phyloP scores from a whole-genome alignment of 2,888 invertebrate species.

The Athalia circularis region DNA sequence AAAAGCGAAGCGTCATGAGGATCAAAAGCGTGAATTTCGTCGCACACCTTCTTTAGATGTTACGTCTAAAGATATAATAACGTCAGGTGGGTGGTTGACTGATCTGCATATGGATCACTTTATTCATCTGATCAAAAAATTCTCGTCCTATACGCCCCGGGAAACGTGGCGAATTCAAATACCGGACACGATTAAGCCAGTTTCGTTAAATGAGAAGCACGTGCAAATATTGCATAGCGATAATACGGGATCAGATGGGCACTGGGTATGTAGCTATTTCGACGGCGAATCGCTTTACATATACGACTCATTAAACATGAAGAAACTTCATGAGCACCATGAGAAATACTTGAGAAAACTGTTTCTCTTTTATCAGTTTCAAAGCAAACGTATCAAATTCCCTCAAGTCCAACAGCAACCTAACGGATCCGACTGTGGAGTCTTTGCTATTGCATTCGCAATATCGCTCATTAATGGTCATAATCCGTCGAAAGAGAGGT shows the following conservation, averaged over 20 bases:
- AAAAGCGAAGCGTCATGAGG: neutral
- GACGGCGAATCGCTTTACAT: neutral
- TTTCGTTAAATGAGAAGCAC: constrained; percentile 45
- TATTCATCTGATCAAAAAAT: constrained; percentile 28
- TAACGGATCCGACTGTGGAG: constrained; percentile 25
- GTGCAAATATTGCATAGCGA: constrained; percentile 51
- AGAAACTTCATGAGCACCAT: constrained; percentile 9
- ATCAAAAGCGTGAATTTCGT: neutral
- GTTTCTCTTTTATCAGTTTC: constrained; percentile 1
- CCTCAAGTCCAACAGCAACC: constrained; percentile 14
- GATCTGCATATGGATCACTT: constrained; percentile 47
- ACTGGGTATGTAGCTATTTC: constrained; percentile 27
- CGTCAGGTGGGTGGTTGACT: constrained; percentile 30
- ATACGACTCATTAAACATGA: neutral
- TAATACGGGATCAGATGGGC: neutral
- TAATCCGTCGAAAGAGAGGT: constrained; percentile 2
- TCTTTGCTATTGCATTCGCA: constrained; percentile 36
- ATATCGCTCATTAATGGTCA: constrained; percentile 7
- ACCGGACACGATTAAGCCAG: constrained; percentile 45
- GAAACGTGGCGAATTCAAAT: constrained; percentile 39
- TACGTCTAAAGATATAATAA: neutral
- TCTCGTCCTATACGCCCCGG: constrained; percentile 29
- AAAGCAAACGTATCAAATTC: neutral
- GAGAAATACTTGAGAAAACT: constrained; percentile 12
- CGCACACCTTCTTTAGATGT: neutral